Evolutionary conservation across 2,113 vertebrate genomes (phyloP), one percentile per base, ranked within the genome.

Genomic region (Corythoichthys intestinalis): DNA sequence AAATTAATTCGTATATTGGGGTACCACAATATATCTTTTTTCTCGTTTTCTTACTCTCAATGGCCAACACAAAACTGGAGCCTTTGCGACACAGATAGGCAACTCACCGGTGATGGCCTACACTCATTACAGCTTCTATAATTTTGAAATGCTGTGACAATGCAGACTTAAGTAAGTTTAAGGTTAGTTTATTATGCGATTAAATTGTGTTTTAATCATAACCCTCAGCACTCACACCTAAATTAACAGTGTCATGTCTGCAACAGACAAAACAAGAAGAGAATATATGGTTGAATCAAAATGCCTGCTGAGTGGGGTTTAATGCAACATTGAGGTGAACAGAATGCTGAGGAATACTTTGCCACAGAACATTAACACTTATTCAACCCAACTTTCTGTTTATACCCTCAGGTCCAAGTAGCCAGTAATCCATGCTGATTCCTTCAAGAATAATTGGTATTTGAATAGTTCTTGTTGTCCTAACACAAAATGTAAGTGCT

Each of bases 141-240:
- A 75, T 79, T 85, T 76, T 61, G 4, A 75, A 74, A 85, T 74
- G 35, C 65, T 49, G 59, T 46, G 74, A 74, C 64, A 77, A 76
- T 54, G 68, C 46, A n/a, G 53, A 67, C 59, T 76, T 66, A 15
- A 59, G 77, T 49, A 50, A 76, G 62, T 59, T 49, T 10, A 9
- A 59, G 73, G 73, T 80, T 83, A 83, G 81, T 86, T 76, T 71
- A 60, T 15, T 14, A 63, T 69, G 78, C 63, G 69, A 67, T 82
- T 82, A 75, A 80, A 83, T 74, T 28, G 63, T 69, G 61, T 80
- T 73, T 67, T 52, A 56, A 57, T 39, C n/a, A 28, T 57, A 49
- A 61, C 64, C 60, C 63, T 52, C 74, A 60, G 20, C 35, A 67
- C 4, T n/a, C 41, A 4, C 20, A 4, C 47, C 0, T 37, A 65